Evolutionary conservation across 2,797 vertebrate species (phyloP).

Genomic region (Micromesistius poutassou): DNA sequence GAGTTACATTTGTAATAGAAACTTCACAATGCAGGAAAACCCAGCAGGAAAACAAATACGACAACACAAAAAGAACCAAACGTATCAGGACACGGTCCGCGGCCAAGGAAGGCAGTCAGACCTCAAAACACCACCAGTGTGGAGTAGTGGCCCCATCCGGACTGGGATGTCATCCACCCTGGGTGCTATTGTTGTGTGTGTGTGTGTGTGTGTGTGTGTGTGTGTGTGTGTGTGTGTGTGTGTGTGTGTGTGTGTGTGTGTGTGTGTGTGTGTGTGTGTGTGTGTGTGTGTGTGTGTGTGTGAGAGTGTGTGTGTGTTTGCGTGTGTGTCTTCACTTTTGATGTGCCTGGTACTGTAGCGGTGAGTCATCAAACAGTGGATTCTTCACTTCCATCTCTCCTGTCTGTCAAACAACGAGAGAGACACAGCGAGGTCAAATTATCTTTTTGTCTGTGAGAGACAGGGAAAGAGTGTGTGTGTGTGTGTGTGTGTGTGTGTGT

Average conservation of each 20-base stretch:
- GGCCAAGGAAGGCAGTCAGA: background rate
- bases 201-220: constrained; percentile 1
- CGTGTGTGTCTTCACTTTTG: constrained; percentile 66
- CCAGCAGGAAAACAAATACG: background rate
- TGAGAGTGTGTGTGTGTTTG: constrained; percentile 17
- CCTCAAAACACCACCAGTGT: background rate
- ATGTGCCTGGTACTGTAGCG: constrained; percentile 69
- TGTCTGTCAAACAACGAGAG: constrained; percentile 70
- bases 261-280: constrained; percentile 1
- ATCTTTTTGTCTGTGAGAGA: too few species aligned
- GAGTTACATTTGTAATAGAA: background rate
- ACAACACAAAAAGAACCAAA: background rate
- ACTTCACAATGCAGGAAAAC: background rate
- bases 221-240: background rate
- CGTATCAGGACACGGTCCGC: background rate
- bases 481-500: too few species aligned
- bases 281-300: constrained; percentile 2
- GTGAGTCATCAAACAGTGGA: constrained; percentile 89
- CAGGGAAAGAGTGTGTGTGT: too few species aligned
- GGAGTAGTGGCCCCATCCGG: background rate
- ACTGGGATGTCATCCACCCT: background rate
- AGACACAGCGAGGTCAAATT: background rate
- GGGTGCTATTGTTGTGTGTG: too few species aligned
- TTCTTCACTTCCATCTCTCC: constrained; percentile 99
- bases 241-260: constrained; percentile 21